phyloP scores from a whole-genome alignment of 1,140 invertebrate genomes.

The Cyclargus thomasi region DNA sequence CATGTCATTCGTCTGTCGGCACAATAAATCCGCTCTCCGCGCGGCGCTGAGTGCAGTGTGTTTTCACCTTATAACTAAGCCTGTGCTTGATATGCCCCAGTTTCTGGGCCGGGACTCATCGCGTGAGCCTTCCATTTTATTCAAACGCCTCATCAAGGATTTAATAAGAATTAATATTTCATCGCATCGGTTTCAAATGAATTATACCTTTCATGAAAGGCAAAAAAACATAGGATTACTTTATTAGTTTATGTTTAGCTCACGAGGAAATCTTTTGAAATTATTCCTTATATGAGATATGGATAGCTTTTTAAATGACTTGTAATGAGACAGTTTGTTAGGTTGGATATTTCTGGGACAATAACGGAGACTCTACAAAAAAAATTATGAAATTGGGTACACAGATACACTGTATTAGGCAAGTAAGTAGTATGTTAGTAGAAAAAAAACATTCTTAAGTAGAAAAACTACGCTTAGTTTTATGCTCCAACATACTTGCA shows the following conservation, averaged over 20 bases:
- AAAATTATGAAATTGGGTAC: no score
- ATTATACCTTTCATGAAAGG: neutral
- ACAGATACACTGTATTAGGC: no score
- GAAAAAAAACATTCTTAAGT: no score
- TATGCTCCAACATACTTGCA: no score
- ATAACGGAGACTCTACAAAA: no score
- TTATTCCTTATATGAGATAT: no score
- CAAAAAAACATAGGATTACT: neutral
- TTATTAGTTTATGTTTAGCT: neutral
- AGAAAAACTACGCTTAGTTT: no score
- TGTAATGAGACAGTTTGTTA: no score
- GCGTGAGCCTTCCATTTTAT: constrained; percentile 28
- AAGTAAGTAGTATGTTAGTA: no score
- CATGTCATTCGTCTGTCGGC: neutral
- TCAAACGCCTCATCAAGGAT: constrained; percentile 29
- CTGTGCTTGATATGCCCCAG: constrained; percentile 31
- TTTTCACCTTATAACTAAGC: constrained; percentile 16
- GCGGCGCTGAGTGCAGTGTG: constrained; percentile 8
- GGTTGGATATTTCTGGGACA: no score
- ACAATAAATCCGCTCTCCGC: neutral
- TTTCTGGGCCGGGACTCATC: constrained; percentile 32
- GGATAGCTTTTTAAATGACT: no score
- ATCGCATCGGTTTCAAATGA: neutral
- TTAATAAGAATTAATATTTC: constrained; percentile 18
- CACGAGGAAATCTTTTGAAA: neutral